Base-by-base conservation (phyloP, 1,140 invertebrate genomes). In the Colletes latitarsis region DNA sequence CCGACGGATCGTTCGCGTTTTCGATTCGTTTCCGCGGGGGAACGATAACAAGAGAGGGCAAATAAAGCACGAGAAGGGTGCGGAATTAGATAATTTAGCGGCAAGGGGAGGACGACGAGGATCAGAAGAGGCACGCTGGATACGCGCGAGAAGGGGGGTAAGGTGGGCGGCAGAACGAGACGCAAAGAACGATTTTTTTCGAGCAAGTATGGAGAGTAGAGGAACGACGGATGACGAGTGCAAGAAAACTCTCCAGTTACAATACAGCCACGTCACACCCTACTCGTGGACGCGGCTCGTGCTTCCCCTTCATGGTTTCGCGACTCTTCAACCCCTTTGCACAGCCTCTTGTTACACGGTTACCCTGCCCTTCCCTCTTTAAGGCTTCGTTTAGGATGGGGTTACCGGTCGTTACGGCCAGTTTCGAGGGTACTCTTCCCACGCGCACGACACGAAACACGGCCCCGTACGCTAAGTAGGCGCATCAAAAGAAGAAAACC, bases 361-460 rank as follows among this genome's bases (percentile, higher is more conserved):
- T 89, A 86, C 86, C 86, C 85, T 81, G 83, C 84, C 89, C 76
- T 87, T 86, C 73, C 81, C 83, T 80, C 88, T 89, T 91, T 91
- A 91, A 91, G 90, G 90, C 89, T 91, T 91, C 90, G 85, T 89
- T 90, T 88, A 90, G 88, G 88, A 90, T 89, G 90, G 89, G 88
- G 88, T 90, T 90, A 90, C 82, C 71, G 72, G 85, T 91, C 88
- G 90, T 89, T 91, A 90, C 77, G 85, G 86, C 81, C 85, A 88
- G 84, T 86, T 88, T 88, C 77, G 74, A 89, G 83, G 83, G 80
- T 76, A 55, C 72, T 73, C 52, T 77, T 67, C 76, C 58, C 60
- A 63, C 57, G 76, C 66, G 43, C 62, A 19, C 66, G 39, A 55
- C 81, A 49, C 60, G 68, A 67, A 71, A 72, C 68, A n/a, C 62